Conservation (phyloP, 2,797 vertebrate species). For the Alexandromys oeconomus region DNA sequence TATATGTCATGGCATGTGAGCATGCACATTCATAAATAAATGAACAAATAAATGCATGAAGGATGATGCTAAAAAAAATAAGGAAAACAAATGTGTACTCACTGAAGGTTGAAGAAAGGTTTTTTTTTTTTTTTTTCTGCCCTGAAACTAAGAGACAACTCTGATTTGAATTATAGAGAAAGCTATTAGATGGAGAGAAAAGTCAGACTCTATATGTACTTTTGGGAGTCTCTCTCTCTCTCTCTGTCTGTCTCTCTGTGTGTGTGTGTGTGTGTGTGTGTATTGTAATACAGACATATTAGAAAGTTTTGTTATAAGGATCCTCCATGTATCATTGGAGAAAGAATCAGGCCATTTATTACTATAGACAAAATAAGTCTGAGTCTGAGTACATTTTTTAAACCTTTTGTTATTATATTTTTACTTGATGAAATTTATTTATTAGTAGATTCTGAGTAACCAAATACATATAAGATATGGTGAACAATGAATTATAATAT, state of each 20-base stretch:
- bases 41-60: not conserved
- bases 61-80: not conserved
- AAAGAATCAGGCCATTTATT: not conserved
- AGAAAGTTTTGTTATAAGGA: not conserved
- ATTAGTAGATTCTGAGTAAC: not conserved
- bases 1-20: not conserved
- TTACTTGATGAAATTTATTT: not conserved
- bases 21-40: not conserved
- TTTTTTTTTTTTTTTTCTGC: not conserved
- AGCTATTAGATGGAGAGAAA: not conserved
- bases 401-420: not conserved
- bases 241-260: too few species aligned
- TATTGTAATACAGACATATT: not conserved
- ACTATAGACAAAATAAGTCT: not conserved
- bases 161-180: not conserved
- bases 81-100: accelerated
- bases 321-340: not conserved
- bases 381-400: not conserved
- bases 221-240: too few species aligned
- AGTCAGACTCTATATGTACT: not conserved
- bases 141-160: not conserved
- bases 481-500: not conserved
- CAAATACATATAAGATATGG: not conserved
- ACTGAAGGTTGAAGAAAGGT: not conserved
- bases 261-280: not conserved